A percentile compares a stretch with the other conserved stretches of the same genome.
phyloP scores from a whole-genome alignment of 2,797 vertebrate species.

The Merluccius polli region DNA sequence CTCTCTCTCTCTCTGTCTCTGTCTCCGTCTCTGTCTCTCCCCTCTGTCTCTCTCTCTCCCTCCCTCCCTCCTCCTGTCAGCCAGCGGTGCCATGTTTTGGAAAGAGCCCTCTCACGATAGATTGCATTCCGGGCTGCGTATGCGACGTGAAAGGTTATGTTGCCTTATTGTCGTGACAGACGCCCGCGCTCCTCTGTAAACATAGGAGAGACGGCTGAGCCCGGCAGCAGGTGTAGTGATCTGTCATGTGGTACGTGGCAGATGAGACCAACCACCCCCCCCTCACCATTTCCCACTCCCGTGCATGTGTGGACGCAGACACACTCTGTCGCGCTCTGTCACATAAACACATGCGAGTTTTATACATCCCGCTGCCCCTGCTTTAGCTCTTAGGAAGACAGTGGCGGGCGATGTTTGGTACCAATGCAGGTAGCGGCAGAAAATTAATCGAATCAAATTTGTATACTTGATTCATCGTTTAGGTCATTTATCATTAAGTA shows the following conservation, averaged over 20 bases:
- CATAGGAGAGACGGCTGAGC: constrained; percentile 49
- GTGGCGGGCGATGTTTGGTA: constrained; percentile 5
- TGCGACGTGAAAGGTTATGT: constrained; percentile 52
- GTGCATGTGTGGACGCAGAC: background rate
- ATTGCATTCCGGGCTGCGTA: constrained; percentile 62
- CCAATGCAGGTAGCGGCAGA: background rate
- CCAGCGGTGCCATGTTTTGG: constrained; percentile 55
- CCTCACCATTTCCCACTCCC: background rate
- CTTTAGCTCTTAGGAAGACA: background rate
- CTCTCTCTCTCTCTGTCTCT: background rate
- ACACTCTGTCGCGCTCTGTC: background rate
- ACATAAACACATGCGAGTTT: too few relatives aligned
- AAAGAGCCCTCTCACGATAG: constrained; percentile 53
- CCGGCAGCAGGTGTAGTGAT: constrained; percentile 57
- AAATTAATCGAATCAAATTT: too few relatives aligned
- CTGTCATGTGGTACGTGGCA: constrained; percentile 8
- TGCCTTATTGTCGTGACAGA: constrained; percentile 62
- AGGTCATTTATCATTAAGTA: too few relatives aligned
- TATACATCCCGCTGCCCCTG: constrained; percentile 22
- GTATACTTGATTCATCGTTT: too few relatives aligned
- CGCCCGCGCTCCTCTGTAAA: constrained; percentile 54
- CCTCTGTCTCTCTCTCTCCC: constrained; percentile 19
- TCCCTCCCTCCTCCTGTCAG: constrained; percentile 28
- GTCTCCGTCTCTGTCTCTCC: constrained; percentile 1
- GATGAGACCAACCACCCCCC: constrained; percentile 6